A percentile compares a stretch with the other conserved stretches of the same genome.
Evolutionary conservation across 2,113 vertebrate genomes (phyloP).

Genomic region (human): GRCh38 chr17:56642501-56643000

Average conservation of each 20-base stretch:
- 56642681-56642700: neutral
- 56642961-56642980: neutral
- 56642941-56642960: neutral
- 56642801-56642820: neutral
- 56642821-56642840: neutral
- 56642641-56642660: neutral
- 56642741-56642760: neutral
- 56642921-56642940: neutral
- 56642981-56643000: neutral
- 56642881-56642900: neutral
- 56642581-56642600: neutral
- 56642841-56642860: neutral
- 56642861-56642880: slow-evolving; percentile 39
- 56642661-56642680: neutral
- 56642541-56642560: neutral
- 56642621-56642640: neutral
- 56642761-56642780: neutral
- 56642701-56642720: neutral
- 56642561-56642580: neutral
- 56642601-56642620: neutral
- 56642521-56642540: neutral
- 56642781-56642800: neutral
- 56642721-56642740: neutral
- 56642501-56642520: neutral
- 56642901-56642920: neutral